A percentile compares a stretch with the other conserved stretches of the same genome.
Evolutionary conservation across 2,113 vertebrate genomes (phyloP).

Genomic region (Grus americana): DNA sequence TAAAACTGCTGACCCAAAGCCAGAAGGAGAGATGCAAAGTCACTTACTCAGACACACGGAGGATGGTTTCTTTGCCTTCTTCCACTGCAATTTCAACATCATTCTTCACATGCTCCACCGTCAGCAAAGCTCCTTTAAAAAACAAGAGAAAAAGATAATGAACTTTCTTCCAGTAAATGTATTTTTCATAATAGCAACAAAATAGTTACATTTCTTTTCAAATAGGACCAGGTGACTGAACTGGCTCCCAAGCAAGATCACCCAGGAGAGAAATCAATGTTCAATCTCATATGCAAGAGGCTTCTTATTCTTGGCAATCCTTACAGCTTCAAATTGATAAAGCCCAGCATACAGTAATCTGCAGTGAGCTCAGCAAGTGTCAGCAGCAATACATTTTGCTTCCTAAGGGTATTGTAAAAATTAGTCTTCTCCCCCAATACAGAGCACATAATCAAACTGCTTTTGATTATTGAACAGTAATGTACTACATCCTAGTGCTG

Average conservation of each 20-base stretch:
- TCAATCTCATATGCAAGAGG: neutral
- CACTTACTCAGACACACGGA: constrained; percentile 91
- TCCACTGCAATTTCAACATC: constrained; percentile 85
- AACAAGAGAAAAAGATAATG: constrained; percentile 2
- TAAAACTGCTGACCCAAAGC: constrained; percentile 53
- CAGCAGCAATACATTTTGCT: neutral
- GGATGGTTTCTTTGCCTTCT: constrained; percentile 91
- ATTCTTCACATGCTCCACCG: constrained; percentile 88
- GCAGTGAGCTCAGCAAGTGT: neutral
- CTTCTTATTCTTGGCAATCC: neutral
- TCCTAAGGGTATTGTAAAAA: neutral
- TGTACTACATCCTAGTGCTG: neutral
- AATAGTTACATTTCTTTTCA: neutral
- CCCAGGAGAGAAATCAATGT: neutral
- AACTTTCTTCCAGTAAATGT: neutral
- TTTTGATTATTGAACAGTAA: neutral
- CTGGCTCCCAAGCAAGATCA: neutral
- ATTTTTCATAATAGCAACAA: neutral
- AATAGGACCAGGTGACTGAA: neutral
- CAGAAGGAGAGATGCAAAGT: constrained; percentile 50
- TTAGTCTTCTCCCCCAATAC: neutral
- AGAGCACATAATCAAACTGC: neutral
- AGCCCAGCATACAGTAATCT: neutral
- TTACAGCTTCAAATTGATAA: neutral
- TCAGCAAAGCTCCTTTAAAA: constrained; percentile 85